These are phyloP conservation scores for Apamea anceps DNA, from an alignment of 2,888 invertebrate genomes.

Conservation along the genomic window DNA sequence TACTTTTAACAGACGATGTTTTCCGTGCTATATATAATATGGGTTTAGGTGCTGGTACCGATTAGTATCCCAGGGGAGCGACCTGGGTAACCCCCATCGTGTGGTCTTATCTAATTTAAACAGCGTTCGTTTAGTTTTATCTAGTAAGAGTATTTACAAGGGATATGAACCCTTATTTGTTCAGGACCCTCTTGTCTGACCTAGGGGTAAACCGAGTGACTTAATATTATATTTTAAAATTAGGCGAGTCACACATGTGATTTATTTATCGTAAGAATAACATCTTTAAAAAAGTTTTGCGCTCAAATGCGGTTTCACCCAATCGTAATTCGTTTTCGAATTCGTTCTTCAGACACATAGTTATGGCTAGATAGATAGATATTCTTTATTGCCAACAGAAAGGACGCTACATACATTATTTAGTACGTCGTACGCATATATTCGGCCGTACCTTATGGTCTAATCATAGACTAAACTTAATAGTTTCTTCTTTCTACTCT, in stretches of 20 bases:
- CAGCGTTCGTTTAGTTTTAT: constrained; percentile 29
- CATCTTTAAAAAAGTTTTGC: neutral
- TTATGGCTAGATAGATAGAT: neutral
- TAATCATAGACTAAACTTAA: neutral
- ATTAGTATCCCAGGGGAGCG: constrained; percentile 24
- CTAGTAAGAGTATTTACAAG: constrained; percentile 29
- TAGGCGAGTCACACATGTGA: neutral
- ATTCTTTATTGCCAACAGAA: neutral
- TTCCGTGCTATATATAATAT: neutral
- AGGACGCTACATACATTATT: neutral
- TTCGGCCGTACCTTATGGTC: too few species aligned
- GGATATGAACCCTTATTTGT: constrained; percentile 40
- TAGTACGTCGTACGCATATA: neutral
- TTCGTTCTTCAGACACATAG: neutral
- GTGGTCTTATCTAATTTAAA: constrained; percentile 36
- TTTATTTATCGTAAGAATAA: neutral
- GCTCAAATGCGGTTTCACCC: neutral
- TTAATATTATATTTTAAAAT: neutral
- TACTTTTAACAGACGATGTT: neutral
- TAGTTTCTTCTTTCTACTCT: neutral
- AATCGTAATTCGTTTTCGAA: neutral
- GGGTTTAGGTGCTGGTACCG: neutral
- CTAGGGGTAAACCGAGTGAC: neutral
- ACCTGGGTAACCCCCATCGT: constrained; percentile 7
- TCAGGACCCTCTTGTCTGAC: neutral